These are phyloP conservation scores for Machimus rusticus DNA, from an alignment of 2,888 invertebrate genomes.

Conservation along the genomic window DNA sequence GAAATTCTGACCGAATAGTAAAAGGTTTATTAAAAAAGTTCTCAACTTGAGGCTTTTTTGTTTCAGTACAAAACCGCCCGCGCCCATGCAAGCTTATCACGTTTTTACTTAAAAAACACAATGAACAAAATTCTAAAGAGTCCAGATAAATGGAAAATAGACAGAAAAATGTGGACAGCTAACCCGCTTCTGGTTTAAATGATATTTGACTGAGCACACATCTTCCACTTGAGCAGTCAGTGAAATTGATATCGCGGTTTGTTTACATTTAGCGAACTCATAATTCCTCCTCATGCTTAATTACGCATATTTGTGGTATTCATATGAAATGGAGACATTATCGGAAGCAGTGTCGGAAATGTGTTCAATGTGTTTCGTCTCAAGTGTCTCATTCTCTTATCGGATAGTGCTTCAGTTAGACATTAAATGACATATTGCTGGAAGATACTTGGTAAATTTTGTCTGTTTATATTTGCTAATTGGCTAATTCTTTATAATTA, in stretches of 20 bases:
- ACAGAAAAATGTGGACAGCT: not conserved
- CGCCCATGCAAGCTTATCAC: not conserved
- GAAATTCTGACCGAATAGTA: not conserved
- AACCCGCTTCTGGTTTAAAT: not conserved
- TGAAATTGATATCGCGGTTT: not conserved
- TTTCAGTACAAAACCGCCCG: not conserved
- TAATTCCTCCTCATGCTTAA: not conserved
- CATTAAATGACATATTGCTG: not conserved
- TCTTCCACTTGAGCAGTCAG: not conserved
- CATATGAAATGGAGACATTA: not conserved
- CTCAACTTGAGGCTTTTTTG: not conserved
- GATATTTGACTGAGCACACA: not conserved
- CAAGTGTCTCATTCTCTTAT: not conserved
- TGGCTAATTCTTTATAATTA: too few relatives aligned
- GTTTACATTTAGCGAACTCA: not conserved
- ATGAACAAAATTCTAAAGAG: not conserved
- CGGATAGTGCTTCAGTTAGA: not conserved
- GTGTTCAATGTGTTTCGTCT: not conserved
- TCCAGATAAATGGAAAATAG: not conserved
- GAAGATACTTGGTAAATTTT: not conserved
- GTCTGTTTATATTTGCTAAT: too few relatives aligned
- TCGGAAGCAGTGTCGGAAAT: not conserved
- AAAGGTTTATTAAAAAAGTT: slow-evolving; percentile 26
- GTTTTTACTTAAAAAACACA: not conserved
- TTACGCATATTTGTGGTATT: not conserved